These are phyloP conservation scores for Pelochelys cantorii DNA, from an alignment of 2,797 vertebrate genomes.

Conservation along the genomic window DNA sequence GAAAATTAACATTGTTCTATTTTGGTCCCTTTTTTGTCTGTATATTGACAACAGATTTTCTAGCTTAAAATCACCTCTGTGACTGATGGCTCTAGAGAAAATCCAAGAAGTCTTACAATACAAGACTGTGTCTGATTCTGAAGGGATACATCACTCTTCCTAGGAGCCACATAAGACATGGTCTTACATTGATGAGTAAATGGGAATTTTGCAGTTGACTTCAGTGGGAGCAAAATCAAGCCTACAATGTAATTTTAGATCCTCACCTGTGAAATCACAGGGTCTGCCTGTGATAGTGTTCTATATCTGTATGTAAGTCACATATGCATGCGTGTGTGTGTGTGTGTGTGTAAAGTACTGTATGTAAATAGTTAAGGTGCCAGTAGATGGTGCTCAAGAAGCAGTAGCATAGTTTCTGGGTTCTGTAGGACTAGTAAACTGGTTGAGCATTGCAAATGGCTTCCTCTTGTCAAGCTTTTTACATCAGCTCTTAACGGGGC, in stretches of 20 bases:
- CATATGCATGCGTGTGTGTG: rapidly evolving
- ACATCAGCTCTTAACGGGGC: rapidly evolving
- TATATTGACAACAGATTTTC: slow-evolving; percentile 50
- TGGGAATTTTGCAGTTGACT: neutral
- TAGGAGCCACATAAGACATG: neutral
- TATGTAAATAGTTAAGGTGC: neutral
- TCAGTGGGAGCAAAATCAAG: rapidly evolving
- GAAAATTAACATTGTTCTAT: slow-evolving; percentile 66
- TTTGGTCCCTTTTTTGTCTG: slow-evolving; percentile 59
- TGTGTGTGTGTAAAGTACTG: rapidly evolving
- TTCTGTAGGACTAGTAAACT: rapidly evolving
- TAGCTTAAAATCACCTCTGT: slow-evolving; percentile 44
- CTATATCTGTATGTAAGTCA: neutral
- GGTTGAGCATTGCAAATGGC: rapidly evolving
- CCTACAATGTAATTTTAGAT: rapidly evolving
- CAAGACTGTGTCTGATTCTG: neutral
- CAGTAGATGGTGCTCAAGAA: rapidly evolving
- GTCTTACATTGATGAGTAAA: neutral
- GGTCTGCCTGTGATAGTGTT: neutral
- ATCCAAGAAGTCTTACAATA: neutral
- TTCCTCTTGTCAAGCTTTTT: neutral
- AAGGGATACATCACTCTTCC: neutral
- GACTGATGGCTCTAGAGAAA: slow-evolving; percentile 16
- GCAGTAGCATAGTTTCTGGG: rapidly evolving
- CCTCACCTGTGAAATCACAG: rapidly evolving